Conservation (phyloP, 2,113 vertebrate genomes). For the Theristicus caerulescens region DNA sequence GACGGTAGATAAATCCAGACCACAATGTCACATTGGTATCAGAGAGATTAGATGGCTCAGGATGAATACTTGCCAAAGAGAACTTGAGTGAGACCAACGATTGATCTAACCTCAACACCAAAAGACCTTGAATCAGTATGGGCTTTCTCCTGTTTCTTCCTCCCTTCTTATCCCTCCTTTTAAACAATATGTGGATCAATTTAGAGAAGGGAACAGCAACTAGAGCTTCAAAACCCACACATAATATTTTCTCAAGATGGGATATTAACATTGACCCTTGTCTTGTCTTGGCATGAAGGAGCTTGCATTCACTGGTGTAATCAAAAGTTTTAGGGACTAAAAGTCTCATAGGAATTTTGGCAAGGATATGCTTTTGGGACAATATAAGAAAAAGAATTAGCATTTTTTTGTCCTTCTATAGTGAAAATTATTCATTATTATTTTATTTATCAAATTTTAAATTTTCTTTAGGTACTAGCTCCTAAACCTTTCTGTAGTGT, state of each 20-base stretch:
- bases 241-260: not conserved
- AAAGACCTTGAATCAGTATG: not conserved
- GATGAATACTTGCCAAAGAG: not conserved
- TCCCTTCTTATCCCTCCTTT: not conserved
- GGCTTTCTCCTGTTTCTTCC: not conserved
- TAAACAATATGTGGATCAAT: not conserved
- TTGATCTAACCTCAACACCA: not conserved
- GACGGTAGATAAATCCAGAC: not conserved
- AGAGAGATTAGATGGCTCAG: not conserved
- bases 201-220: not conserved
- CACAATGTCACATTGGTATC: not conserved
- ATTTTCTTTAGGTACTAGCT: not conserved
- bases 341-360: not conserved
- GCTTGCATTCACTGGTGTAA: fast-evolving
- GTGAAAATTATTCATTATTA: not conserved
- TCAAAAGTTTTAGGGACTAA: not conserved
- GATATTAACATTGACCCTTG: not conserved
- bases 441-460: not conserved
- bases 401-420: not conserved
- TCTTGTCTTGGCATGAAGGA: not conserved
- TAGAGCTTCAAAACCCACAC: not conserved
- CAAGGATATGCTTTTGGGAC: not conserved
- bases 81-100: not conserved
- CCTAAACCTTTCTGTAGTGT: not conserved
- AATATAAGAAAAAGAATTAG: not conserved